Evolutionary conservation across 1,140 invertebrate species (phyloP), one percentile per base, ranked within the genome.

Genomic region (Monomorium pharaonis): DNA sequence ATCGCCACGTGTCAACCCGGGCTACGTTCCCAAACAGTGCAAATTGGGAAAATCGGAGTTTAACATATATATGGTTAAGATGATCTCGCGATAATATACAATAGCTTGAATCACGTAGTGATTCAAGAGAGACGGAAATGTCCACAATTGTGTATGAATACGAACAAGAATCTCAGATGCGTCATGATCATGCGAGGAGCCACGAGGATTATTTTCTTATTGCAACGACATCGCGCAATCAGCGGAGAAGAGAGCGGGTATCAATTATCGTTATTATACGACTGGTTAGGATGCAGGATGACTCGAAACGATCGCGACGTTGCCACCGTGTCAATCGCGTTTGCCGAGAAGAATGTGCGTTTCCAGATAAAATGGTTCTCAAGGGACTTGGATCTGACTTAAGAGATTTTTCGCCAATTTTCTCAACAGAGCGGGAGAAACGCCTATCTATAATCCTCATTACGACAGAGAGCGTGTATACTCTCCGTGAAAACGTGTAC

Each of bases 401-500:
- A 21, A 10, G 51, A 9, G 33, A 24, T 42, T 74, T 58, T 58
- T 75, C 14, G 44, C 21, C n/a, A n/a, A n/a, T n/a, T n/a, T n/a
- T n/a, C n/a, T n/a, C n/a, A 27, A 49, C 58, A 16, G 14, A 42
- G n/a, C 6, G 21, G 37, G 27, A 78, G 30, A 80, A 63, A 69
- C 54, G n/a, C 47, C n/a, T 74, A 76, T 63, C 49, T 83, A 84
- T 63, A 70, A 85, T 78, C 67, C 65, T 74, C 42, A 44, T 63
- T 60, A 51, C 54, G 49, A 70, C 60, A 67, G 56, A 62, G 37
- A 62, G 84, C 56, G 72, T 86, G 76, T 72, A 83, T 86, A 33
- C 21, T 78, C 60, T 47, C 54, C 51, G 51, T 56, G 84, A 89
- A 89, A 89, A 89, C 84, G 65, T 72, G 88, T 74, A 47, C 88